A percentile compares a stretch with the other conserved stretches of the same genome.
Conservation (phyloP, 2,113 vertebrate genomes). For the Nettapus auritus region DNA sequence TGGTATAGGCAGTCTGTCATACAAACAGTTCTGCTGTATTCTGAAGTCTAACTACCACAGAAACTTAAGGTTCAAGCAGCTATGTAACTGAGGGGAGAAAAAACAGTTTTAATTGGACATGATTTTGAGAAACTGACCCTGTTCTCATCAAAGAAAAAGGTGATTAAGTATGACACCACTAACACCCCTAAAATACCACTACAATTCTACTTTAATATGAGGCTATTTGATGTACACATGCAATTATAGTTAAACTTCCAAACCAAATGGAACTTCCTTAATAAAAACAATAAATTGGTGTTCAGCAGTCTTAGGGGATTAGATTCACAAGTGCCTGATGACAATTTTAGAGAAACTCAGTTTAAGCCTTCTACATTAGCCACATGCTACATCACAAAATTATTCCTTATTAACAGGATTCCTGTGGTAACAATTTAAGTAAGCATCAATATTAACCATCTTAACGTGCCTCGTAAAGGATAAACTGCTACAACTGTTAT, state of each 20-base stretch:
- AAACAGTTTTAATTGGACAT: neutral
- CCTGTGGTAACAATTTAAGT: neutral
- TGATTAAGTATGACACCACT: neutral
- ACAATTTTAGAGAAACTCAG: neutral
- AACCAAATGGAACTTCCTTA: neutral
- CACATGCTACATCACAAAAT: neutral
- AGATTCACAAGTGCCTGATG: neutral
- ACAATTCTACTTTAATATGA: neutral
- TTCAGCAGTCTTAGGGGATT: neutral
- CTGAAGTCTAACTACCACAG: neutral
- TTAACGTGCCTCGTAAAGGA: neutral
- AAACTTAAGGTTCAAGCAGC: neutral
- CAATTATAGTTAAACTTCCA: neutral
- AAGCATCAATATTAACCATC: neutral
- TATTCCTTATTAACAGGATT: neutral
- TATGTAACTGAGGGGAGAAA: neutral
- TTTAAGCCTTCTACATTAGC: neutral
- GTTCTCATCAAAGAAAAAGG: neutral
- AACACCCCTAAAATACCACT: neutral
- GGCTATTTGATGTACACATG: fast-evolving
- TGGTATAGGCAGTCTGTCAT: neutral
- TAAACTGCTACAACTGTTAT: neutral
- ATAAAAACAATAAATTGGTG: neutral
- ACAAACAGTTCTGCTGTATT: neutral
- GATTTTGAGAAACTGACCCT: neutral